Percentiles rank a stretch among this genome's conserved stretches.
Evolutionary conservation across 2,888 invertebrate species (phyloP).

Genomic region (Cryptosula pallasiana): DNA sequence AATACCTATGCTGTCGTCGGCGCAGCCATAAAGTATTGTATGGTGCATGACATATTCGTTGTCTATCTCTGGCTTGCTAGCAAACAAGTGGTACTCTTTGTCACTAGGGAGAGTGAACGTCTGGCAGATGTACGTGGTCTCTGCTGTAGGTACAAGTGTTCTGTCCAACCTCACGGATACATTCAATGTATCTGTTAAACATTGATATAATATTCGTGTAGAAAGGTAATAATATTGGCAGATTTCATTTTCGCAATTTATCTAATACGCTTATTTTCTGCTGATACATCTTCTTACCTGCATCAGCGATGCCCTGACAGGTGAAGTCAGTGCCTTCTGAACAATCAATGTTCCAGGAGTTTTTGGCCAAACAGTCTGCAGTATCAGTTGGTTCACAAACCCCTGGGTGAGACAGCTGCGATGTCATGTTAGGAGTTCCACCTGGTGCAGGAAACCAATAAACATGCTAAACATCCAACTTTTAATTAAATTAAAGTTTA

Average conservation of each 20-base stretch:
- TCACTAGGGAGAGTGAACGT: slow-evolving; percentile 26
- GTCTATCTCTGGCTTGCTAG: slow-evolving; percentile 27
- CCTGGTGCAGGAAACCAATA: not conserved
- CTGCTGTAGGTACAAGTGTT: slow-evolving; percentile 26
- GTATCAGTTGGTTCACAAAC: slow-evolving; percentile 29
- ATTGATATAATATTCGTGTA: no score
- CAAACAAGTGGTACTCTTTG: slow-evolving; percentile 26
- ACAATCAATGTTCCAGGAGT: slow-evolving; percentile 29
- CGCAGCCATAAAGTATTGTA: slow-evolving; percentile 27
- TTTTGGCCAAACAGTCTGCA: slow-evolving; percentile 24
- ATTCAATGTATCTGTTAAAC: slow-evolving; percentile 27
- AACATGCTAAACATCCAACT: no score
- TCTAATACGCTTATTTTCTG: no score
- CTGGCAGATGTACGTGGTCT: slow-evolving; percentile 29
- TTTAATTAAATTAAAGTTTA: no score
- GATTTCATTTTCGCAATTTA: no score
- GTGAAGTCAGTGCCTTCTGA: slow-evolving; percentile 24
- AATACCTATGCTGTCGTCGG: no score
- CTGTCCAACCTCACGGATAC: slow-evolving; percentile 28
- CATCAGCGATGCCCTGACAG: slow-evolving; percentile 26
- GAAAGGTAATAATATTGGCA: no score
- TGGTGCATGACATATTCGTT: slow-evolving; percentile 28
- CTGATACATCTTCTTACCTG: slow-evolving; percentile 26
- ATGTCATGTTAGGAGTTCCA: not conserved
- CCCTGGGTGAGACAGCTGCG: slow-evolving; percentile 9